Percentiles rank a stretch among this genome's conserved stretches.
Conservation (phyloP, 1,140 invertebrate species). For the Chironomus striatipennis region DNA sequence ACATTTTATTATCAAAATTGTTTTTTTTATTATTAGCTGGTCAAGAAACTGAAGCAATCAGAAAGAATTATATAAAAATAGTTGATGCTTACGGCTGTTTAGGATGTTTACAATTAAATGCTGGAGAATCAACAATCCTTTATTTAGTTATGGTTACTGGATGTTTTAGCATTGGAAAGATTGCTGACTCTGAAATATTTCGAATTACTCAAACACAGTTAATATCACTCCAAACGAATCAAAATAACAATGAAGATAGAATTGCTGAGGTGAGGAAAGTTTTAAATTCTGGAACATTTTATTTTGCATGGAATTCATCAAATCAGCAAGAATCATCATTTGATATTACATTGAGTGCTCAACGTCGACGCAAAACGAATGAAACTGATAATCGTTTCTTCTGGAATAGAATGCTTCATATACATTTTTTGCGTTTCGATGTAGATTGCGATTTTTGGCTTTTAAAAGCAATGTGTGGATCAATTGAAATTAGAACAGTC, state of each 20-base stretch:
- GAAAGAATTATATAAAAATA: constrained; percentile 78
- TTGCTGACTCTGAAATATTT: constrained; percentile 87
- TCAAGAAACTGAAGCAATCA: constrained; percentile 79
- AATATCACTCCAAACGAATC: constrained; percentile 69
- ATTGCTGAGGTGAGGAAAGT: constrained; percentile 77
- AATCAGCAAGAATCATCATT: constrained; percentile 41
- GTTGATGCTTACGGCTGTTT: constrained; percentile 89
- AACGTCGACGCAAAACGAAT: constrained; percentile 66
- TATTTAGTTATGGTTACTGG: constrained; percentile 91
- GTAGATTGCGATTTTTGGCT: constrained; percentile 84
- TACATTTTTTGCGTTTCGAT: constrained; percentile 82
- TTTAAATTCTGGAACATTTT: constrained; percentile 93
- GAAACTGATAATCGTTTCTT: constrained; percentile 92
- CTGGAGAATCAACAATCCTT: constrained; percentile 70
- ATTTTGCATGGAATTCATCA: constrained; percentile 69
- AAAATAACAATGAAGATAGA: constrained; percentile 64
- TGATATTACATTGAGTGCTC: constrained; percentile 89
- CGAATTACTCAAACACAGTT: constrained; percentile 86
- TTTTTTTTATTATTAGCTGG: constrained; percentile 42
- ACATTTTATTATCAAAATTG: neutral
- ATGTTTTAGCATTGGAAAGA: constrained; percentile 90
- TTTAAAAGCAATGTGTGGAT: constrained; percentile 90
- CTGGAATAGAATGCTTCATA: constrained; percentile 91
- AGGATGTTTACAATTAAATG: constrained; percentile 78
- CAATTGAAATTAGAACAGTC: constrained; percentile 90